Evolutionary conservation across 2,113 vertebrate species (phyloP).

Genomic region (Meriones unguiculatus): DNA sequence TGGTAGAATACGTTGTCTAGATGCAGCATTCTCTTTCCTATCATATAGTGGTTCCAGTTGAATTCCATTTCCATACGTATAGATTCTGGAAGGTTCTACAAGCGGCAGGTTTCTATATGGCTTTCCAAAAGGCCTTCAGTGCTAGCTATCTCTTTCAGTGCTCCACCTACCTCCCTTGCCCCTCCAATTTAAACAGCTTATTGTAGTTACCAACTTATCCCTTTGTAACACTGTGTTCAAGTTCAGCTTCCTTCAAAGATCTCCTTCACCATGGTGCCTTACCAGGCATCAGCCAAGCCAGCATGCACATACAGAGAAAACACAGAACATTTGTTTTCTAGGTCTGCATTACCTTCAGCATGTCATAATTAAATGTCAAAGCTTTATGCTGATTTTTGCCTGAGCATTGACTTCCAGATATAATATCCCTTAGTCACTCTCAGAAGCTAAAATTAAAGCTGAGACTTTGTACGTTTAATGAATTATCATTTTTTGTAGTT

Average conservation of each 20-base stretch:
- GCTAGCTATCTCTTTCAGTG: not conserved
- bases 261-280: not conserved
- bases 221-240: not conserved
- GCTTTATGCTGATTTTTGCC: not conserved
- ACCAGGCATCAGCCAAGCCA: not conserved
- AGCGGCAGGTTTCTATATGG: not conserved
- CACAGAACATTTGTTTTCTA: too few relatives aligned
- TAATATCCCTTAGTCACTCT: not conserved
- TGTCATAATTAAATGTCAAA: not conserved
- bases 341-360: too few relatives aligned
- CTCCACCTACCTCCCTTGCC: not conserved
- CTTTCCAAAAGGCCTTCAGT: not conserved
- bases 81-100: not conserved
- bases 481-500: not conserved
- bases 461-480: not conserved
- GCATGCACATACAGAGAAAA: not conserved
- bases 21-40: not conserved
- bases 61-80: not conserved
- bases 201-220: not conserved
- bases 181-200: not conserved
- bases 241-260: not conserved
- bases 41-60: not conserved
- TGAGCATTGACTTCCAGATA: not conserved
- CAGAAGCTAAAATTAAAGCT: not conserved
- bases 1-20: not conserved